phyloP scores from a whole-genome alignment of 1,140 invertebrate genomes.

The Psilanteris sp. region DNA sequence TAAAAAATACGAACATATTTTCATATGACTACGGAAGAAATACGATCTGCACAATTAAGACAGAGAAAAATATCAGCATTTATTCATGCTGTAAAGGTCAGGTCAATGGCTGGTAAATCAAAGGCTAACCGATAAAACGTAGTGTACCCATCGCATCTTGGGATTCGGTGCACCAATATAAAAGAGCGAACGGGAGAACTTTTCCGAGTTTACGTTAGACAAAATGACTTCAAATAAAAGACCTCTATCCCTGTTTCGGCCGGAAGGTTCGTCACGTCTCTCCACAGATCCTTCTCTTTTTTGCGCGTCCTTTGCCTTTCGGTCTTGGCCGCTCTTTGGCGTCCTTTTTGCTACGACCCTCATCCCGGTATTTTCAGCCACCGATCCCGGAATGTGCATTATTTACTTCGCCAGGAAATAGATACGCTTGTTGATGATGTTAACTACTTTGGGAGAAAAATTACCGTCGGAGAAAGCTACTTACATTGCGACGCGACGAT shows the following conservation, averaged over 20 bases:
- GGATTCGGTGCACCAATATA: conserved; percentile 7
- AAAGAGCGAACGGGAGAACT: conserved; percentile 36
- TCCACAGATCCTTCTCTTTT: conserved; percentile 33
- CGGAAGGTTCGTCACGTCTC: conserved; percentile 60
- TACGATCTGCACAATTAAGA: no score
- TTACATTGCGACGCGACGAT: conserved; percentile 33
- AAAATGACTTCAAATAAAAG: conserved; percentile 57
- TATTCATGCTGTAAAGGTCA: conserved; percentile 1
- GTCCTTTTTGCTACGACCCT: conserved; percentile 6
- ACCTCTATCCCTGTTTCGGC: conserved; percentile 36
- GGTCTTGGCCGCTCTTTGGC: conserved; percentile 10
- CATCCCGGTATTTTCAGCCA: conserved; percentile 41
- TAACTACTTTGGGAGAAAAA: conserved; percentile 52
- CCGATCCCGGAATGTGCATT: conserved; percentile 49
- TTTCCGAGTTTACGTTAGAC: conserved; percentile 48
- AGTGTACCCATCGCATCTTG: conserved; percentile 15
- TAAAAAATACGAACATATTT: no score
- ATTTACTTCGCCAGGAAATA: conserved; percentile 51
- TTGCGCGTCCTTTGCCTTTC: conserved; percentile 3
- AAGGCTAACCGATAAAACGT: conserved; percentile 45
- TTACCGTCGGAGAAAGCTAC: conserved; percentile 20
- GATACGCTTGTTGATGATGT: conserved; percentile 44
- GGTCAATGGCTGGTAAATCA: conserved; percentile 23
- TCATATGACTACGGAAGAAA: no score
- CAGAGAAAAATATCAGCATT: background rate